These are phyloP conservation scores for Mallotus villosus DNA, from an alignment of 2,797 vertebrate genomes.

Conservation along the genomic window DNA sequence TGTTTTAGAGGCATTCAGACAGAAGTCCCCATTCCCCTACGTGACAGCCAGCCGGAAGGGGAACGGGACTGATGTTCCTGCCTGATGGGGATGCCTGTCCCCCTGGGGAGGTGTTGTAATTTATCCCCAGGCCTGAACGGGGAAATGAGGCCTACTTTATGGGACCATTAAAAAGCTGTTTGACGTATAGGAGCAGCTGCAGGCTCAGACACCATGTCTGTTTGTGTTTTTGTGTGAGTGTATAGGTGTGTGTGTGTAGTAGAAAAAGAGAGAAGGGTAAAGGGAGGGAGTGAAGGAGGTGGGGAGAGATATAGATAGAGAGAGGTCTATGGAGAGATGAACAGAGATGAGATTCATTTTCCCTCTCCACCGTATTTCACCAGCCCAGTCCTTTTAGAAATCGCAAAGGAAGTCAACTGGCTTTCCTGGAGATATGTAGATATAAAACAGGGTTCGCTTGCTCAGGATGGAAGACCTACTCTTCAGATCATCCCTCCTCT, in stretches of 20 bases:
- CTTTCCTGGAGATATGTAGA: no score
- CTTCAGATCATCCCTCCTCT: no score
- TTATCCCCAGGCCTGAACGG: constrained; percentile 59
- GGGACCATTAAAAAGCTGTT: constrained; percentile 54
- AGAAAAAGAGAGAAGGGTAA: background rate
- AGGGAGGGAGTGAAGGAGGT: background rate
- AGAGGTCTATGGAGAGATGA: background rate
- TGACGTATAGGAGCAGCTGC: constrained; percentile 45
- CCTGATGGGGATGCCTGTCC: constrained; percentile 58
- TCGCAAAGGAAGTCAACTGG: no score
- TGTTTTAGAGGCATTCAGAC: constrained; percentile 2
- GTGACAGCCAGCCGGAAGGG: background rate
- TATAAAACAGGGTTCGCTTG: no score
- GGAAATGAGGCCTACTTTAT: constrained; percentile 71
- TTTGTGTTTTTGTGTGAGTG: background rate
- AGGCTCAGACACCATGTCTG: constrained; percentile 10
- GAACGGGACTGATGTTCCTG: background rate
- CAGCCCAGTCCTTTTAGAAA: no score
- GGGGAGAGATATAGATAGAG: background rate
- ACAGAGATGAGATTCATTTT: no score
- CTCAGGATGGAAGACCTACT: no score
- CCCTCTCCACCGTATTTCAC: no score
- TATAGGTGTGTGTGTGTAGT: background rate
- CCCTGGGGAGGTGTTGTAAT: constrained; percentile 58
- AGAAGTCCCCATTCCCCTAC: background rate